Percentiles rank a stretch among this genome's conserved stretches.
Evolutionary conservation across 2,888 invertebrate genomes (phyloP).

Genomic region (Mythimna ferrago): DNA sequence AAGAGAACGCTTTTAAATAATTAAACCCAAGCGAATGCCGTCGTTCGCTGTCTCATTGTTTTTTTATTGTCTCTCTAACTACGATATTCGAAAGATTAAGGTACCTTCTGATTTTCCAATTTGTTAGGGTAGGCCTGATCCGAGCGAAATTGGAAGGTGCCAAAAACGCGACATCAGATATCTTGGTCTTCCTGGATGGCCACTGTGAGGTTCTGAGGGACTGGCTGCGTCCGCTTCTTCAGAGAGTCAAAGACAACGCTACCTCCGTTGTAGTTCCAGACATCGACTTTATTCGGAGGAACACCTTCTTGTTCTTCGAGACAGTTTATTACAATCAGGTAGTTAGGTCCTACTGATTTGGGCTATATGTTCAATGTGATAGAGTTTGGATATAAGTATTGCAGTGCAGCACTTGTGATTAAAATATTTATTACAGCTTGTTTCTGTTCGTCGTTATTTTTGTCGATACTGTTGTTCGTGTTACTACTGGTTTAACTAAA

Average conservation of each 20-base stretch:
- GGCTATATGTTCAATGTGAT: not conserved
- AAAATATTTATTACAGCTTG: not conserved
- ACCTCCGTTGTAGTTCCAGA: not conserved
- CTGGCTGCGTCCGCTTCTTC: not conserved
- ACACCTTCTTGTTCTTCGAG: not conserved
- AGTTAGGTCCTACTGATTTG: not conserved
- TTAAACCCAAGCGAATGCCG: too few species aligned
- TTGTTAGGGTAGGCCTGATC: not conserved
- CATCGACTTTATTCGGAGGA: not conserved
- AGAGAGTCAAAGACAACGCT: not conserved
- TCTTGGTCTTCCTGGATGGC: not conserved
- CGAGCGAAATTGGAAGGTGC: not conserved
- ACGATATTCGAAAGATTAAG: not conserved
- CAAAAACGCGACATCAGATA: not conserved
- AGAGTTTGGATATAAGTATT: not conserved
- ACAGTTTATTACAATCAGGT: not conserved
- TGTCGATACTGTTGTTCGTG: not conserved
- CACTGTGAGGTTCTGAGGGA: slow-evolving; percentile 1
- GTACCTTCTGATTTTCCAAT: not conserved
- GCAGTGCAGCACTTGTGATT: not conserved
- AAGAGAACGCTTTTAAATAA: too few species aligned
- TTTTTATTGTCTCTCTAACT: too few species aligned
- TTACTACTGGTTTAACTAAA: not conserved
- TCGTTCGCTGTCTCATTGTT: too few species aligned
- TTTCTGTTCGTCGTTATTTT: not conserved